A percentile compares a stretch with the other conserved stretches of the same genome.
phyloP scores from a whole-genome alignment of 2,113 vertebrate genomes.

The Brevimyrus niger region DNA sequence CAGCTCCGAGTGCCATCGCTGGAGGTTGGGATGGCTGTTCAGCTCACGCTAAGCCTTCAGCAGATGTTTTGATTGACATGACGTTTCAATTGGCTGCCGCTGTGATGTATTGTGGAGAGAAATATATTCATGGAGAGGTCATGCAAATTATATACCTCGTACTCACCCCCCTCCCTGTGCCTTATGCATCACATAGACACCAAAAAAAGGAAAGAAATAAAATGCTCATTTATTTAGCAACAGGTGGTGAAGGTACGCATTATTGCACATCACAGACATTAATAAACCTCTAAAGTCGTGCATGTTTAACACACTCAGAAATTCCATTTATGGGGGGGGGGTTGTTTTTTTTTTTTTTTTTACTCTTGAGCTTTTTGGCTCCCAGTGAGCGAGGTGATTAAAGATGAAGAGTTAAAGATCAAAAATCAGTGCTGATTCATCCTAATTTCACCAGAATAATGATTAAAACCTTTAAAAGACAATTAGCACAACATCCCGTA shows the following conservation, averaged over 20 bases:
- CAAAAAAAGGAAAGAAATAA: background rate
- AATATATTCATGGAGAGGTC: background rate
- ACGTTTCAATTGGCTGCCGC: background rate
- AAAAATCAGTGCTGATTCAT: background rate
- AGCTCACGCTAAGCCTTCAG: background rate
- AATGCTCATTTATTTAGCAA: background rate
- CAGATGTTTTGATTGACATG: background rate
- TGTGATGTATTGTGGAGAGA: background rate
- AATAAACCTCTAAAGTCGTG: background rate
- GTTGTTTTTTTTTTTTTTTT: background rate
- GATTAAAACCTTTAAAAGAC: background rate
- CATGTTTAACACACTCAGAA: background rate
- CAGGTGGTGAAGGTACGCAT: background rate
- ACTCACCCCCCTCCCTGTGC: background rate
- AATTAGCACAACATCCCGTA: background rate
- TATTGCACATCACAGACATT: background rate
- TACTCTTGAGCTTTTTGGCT: background rate
- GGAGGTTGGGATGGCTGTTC: background rate
- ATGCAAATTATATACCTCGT: background rate
- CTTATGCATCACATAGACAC: background rate
- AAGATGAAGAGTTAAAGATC: background rate
- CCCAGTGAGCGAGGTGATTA: background rate
- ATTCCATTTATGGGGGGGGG: background rate
- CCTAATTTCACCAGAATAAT: background rate
- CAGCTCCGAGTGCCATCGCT: background rate